Evolutionary conservation across 1,140 invertebrate species (phyloP).

Genomic region (Drosophila miranda): DNA sequence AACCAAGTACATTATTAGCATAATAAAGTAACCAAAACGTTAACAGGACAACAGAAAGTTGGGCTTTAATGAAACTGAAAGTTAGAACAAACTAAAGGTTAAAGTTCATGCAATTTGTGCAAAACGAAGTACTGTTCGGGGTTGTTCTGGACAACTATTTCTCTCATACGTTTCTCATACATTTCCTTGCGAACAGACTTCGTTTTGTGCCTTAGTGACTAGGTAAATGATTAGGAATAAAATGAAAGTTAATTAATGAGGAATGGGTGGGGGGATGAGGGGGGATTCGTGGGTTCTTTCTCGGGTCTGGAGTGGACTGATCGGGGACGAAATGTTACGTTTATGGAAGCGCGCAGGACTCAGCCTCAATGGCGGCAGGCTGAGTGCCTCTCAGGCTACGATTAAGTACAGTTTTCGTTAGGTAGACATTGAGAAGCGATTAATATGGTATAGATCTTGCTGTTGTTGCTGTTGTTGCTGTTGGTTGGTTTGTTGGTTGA

Average conservation of each 20-base stretch:
- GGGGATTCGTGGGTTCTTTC: conserved; percentile 8
- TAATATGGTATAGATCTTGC: conserved; percentile 37
- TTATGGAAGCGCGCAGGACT: conserved; percentile 51
- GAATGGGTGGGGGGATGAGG: conserved; percentile 6
- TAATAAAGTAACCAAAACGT: conserved; percentile 58
- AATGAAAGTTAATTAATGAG: conserved; percentile 67
- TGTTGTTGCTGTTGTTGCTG: conserved; percentile 38
- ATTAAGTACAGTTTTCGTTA: conserved; percentile 38
- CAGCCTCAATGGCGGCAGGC: conserved; percentile 39
- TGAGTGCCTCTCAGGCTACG: conserved; percentile 38
- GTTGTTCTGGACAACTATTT: neutral
- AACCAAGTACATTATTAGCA: conserved; percentile 61
- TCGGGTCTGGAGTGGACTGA: conserved; percentile 37
- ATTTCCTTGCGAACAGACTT: conserved; percentile 37
- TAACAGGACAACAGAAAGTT: conserved; percentile 67
- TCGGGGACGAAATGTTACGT: conserved; percentile 39
- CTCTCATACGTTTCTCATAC: neutral
- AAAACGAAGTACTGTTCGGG: conserved; percentile 52
- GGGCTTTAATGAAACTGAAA: conserved; percentile 54
- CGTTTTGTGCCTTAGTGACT: conserved; percentile 51
- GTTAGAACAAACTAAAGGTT: conserved; percentile 39
- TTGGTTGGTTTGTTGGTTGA: conserved; percentile 61
- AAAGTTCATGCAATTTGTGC: conserved; percentile 57
- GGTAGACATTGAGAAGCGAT: conserved; percentile 71
- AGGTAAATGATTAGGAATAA: conserved; percentile 59